Evolutionary conservation across 2,888 invertebrate genomes (phyloP), one percentile per base, ranked within the genome.

Genomic region (Iselma pallidipennis): DNA sequence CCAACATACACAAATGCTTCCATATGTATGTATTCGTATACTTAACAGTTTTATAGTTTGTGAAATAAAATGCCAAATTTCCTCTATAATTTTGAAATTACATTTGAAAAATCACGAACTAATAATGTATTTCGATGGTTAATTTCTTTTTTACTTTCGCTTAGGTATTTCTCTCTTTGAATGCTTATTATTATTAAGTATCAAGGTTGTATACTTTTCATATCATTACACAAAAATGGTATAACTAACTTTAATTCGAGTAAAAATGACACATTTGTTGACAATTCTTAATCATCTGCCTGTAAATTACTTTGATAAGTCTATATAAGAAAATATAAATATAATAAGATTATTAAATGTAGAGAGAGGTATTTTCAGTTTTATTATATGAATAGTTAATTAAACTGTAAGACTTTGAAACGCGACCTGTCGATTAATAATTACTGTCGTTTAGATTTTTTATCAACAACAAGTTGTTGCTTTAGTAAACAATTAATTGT

Each of bases 1-100:
- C 56, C 14, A n/a, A n/a, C n/a, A n/a, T n/a, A 53, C 53, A 28
- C 57, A 61, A 61, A 61, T 57, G 42, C 33, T 57, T 61, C 49
- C 61, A 61, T 57, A 61, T 61, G 60, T 55, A 60, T 55, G 26
- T 23, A 55, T n/a, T n/a, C n/a, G n/a, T n/a, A n/a, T n/a, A n/a
- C n/a, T n/a, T n/a, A n/a, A n/a, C 29, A 57, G 49, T 59, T 57
- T 60, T 61, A 57, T 57, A 53, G 53, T 57, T 59, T 57, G 42
- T 49, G 45, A 56, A 51, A 60, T 61, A 61, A 57, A 61, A 61
- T 56, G 56, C 52, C 51, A 52, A 45, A 56, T 61, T 61, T 55
- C 56, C 56, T 52, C 56, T 56, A 48, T 56, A 51, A 25, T 52
- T 56, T 45, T 61, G 52, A 61, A 61, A n/a, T 61, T 56, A 61